Base-by-base conservation (phyloP, 1,140 invertebrate species). In the Leptinotarsa undecemlineata region DNA sequence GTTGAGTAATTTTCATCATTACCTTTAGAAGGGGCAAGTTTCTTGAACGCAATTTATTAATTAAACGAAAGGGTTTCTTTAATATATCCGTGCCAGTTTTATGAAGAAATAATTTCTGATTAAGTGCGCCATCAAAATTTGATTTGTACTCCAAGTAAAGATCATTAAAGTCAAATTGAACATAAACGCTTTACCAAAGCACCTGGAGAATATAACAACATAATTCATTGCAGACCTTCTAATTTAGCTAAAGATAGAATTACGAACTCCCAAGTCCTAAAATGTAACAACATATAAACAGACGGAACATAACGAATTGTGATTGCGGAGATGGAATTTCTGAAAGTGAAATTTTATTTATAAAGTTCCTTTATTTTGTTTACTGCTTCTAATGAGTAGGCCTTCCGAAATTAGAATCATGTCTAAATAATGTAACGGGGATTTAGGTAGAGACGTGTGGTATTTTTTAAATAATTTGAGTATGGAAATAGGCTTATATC, bases 121-220 rank as follows among this genome's bases (percentile, higher is more conserved):
- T 57, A 57, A 57, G 51, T 57, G 51, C 51, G n/a, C 15, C 51
- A 57, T 57, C 51, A 57, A 57, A 57, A 17, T 57, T 57, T 57
- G 51, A 57, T 19, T 57, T 19, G 51, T 19, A 57, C 51, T 57
- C n/a, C 51, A 15, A 57, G 51, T 57, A 57, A 57, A 57, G 51
- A 17, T 57, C 51, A 57, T 57, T 57, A 19, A 57, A 57, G 51
- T 57, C 51, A 19, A 57, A 57, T 57, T 15, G n/a, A 57, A 57
- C 51, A 57, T 57, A 57, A 15, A 57, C 51, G 15, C n/a, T 19
- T 57, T 19, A 57, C n/a, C 15, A 57, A 57, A 57, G n/a, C 51
- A 57, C 51, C 15, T 57, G 51, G 51, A 57, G n/a, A 57, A 57
- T 57, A 57, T 57, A 57, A 57, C n/a, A 57, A 57, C 15, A 57